Percentiles rank a stretch among this genome's conserved stretches.
These are phyloP conservation scores for Nothoprocta pentlandii DNA, from an alignment of 2,113 vertebrate species.

Conservation along the genomic window DNA sequence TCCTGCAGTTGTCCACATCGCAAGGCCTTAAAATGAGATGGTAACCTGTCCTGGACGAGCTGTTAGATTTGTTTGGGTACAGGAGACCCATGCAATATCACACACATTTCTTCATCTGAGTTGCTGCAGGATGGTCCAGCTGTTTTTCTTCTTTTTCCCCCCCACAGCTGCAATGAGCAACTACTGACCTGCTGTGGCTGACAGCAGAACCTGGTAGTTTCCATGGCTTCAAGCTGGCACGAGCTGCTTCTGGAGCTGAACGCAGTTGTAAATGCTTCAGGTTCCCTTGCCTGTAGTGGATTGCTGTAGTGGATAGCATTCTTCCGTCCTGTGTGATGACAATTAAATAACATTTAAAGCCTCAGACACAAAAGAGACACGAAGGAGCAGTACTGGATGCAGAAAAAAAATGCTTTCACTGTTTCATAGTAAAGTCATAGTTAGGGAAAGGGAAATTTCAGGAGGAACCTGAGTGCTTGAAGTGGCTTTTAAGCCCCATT, in stretches of 20 bases:
- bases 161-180: background rate
- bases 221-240: background rate
- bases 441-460: background rate
- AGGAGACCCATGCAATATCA: background rate
- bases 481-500: background rate
- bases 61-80: background rate
- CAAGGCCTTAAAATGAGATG: background rate
- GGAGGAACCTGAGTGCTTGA: background rate
- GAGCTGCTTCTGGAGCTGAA: background rate
- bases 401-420: background rate
- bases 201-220: background rate
- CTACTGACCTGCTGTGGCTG: background rate
- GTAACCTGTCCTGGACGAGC: background rate
- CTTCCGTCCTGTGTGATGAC: background rate
- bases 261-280: background rate
- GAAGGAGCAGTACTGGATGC: background rate
- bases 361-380: background rate
- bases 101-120: background rate
- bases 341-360: background rate
- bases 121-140: background rate
- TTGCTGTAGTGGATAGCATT: background rate
- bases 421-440: background rate
- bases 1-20: background rate
- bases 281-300: background rate
- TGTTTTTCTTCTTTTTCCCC: fast-evolving